Conservation (phyloP, 2,888 invertebrate species). For the Malthinus flaveolus region DNA sequence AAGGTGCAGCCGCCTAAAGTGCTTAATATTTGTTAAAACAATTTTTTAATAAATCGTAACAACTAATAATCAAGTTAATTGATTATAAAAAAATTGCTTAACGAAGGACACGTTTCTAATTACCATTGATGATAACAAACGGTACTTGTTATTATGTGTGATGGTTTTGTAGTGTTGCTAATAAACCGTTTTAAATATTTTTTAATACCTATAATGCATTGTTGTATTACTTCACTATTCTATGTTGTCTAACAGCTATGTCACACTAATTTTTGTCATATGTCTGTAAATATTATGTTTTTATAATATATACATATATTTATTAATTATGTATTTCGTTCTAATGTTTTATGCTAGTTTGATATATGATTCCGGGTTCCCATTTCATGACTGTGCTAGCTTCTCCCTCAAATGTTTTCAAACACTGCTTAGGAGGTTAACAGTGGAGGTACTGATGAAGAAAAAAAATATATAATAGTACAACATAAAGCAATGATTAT, state of each 20-base stretch:
- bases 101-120: conserved; percentile 16
- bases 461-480: too few relatives aligned
- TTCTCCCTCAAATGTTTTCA: too few relatives aligned
- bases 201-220: conserved; percentile 32
- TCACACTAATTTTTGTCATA: conserved; percentile 49
- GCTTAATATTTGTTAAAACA: conserved; percentile 34
- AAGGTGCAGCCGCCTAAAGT: conserved; percentile 35
- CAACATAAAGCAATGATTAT: too few relatives aligned
- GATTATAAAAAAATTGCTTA: conserved; percentile 23
- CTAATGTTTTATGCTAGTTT: too few relatives aligned
- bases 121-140: conserved; percentile 18
- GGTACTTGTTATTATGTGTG: conserved; percentile 18
- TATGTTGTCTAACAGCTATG: conserved; percentile 37
- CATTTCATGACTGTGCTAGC: too few relatives aligned
- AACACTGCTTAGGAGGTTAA: too few relatives aligned
- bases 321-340: conserved; percentile 42
- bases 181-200: conserved; percentile 19
- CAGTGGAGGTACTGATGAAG: too few relatives aligned
- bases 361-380: too few relatives aligned
- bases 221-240: conserved; percentile 33
- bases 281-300: conserved; percentile 56
- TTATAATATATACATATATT: conserved; percentile 54
- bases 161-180: conserved; percentile 20
- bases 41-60: conserved; percentile 29
- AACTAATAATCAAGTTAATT: conserved; percentile 18